A percentile compares a stretch with the other conserved stretches of the same genome.
Conservation (phyloP, 1,140 invertebrate species). For the Phymastichus coffea region DNA sequence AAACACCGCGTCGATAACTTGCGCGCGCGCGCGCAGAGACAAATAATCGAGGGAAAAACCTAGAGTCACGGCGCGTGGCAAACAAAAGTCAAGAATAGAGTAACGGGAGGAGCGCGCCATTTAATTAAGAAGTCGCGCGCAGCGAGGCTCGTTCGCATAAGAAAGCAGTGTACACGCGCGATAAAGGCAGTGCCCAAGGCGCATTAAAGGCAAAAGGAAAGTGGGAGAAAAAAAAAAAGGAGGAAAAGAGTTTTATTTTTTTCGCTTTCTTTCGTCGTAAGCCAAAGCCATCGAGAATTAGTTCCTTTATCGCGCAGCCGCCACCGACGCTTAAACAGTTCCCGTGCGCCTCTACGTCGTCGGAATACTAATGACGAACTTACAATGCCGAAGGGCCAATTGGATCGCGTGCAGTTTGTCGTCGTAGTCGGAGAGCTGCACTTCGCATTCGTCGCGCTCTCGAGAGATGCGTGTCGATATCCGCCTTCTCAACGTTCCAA, state of each 20-base stretch:
- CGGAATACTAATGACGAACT: conserved; percentile 21
- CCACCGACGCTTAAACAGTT: conserved; percentile 11
- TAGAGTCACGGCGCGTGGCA: too few species aligned
- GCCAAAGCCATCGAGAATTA: conserved; percentile 4
- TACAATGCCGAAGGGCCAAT: conserved; percentile 9
- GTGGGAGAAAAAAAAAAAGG: not conserved
- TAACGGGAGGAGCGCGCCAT: not conserved
- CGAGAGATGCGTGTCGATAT: conserved; percentile 13
- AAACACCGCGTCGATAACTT: too few species aligned
- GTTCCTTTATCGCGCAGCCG: conserved; percentile 13
- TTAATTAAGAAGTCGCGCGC: not conserved
- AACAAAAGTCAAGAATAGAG: too few species aligned
- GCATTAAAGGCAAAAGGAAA: too few species aligned
- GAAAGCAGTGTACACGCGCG: not conserved
- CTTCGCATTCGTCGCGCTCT: not conserved
- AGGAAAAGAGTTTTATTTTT: not conserved
- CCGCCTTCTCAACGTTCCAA: not conserved
- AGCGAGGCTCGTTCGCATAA: not conserved
- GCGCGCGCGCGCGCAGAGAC: too few species aligned
- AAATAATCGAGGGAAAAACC: too few species aligned
- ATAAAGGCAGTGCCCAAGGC: too few species aligned
- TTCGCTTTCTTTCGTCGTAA: too few species aligned
- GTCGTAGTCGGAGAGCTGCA: not conserved
- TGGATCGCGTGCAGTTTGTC: conserved; percentile 13
- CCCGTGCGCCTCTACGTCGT: not conserved